phyloP scores from a whole-genome alignment of 2,113 vertebrate species.

The Eurystomus gularis region DNA sequence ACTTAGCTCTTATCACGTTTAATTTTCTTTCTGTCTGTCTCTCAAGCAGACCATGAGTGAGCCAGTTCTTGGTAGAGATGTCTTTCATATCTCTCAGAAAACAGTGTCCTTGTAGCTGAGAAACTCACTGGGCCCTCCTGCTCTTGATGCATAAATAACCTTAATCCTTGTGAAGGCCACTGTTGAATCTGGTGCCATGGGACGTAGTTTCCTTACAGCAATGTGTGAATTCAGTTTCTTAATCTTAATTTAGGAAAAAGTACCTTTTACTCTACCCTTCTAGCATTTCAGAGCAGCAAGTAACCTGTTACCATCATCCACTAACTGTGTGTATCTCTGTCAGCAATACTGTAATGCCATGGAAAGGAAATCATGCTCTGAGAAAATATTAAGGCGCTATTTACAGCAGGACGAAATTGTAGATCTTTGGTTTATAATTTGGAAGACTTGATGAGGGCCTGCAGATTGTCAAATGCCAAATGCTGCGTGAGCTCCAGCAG shows the following conservation, averaged over 20 bases:
- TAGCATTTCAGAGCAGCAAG: neutral
- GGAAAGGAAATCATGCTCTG: neutral
- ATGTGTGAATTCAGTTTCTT: neutral
- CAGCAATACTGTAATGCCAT: neutral
- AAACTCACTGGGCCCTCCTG: neutral
- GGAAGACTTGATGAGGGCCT: neutral
- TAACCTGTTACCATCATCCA: neutral
- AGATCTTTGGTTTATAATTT: neutral
- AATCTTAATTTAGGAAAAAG: neutral
- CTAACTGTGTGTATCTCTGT: no score
- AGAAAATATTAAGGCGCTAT: neutral
- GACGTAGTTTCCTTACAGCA: neutral
- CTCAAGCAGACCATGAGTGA: neutral
- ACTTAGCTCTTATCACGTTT: neutral
- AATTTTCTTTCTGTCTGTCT: neutral
- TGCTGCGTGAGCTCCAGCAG: neutral
- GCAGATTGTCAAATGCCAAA: neutral
- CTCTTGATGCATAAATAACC: neutral
- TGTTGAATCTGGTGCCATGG: neutral
- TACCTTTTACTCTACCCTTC: neutral
- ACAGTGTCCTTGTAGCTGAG: neutral
- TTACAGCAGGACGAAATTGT: neutral
- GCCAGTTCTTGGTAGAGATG: neutral
- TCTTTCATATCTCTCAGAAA: neutral
- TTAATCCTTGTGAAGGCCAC: neutral